Evolutionary conservation across 2,797 vertebrate species (phyloP), one percentile per base, ranked within the genome.

Genomic region (Myiotriccus ornatus): DNA sequence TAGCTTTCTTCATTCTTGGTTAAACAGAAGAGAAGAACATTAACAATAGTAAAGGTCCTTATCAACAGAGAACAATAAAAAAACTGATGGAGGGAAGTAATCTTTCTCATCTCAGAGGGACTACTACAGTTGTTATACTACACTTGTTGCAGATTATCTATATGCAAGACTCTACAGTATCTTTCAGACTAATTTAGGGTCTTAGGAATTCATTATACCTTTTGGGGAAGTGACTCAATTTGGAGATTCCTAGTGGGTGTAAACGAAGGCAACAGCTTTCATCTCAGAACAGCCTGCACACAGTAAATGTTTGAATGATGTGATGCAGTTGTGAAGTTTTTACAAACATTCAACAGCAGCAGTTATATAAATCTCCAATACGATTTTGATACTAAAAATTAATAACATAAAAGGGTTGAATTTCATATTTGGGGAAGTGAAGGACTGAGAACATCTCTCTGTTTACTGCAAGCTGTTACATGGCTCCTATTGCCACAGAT

Each of bases 11-110:
- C 81, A 84, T 94, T 86, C 80, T 94, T 94, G 82, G 73, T 91
- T 95, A 91, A 95, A 94, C 63, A 85, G 91, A 93, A 92, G 65
- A 71, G 84, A 93, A 89, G 77, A 53, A 80, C 64, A 65, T 85
- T 93, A 86, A 84, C 86, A 90, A 87, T 77, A 90, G 91, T 93
- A 94, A 95, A 96, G 70, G 82, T 70, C 71, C 85, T 97, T 97
- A 96, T 96, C 95, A 92, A 68, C 43, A 92, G 77, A 84, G 85
- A 96, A 96, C 90, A 97, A 97, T 94, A 90, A 96, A 96, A 96
- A 96, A 86, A 60, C 65, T 90, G 91, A 97, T 95, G 78, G 95
- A 95, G 56, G 30, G 67, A 97, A 93, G 47, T 86, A 95, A 92
- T 80, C 20, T 90, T 79, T 90, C 84, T 95, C 59, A 67, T 91